These are phyloP conservation scores for Enteromius mattozi DNA, from an alignment of 2,797 vertebrate species.

Conservation along the genomic window DNA sequence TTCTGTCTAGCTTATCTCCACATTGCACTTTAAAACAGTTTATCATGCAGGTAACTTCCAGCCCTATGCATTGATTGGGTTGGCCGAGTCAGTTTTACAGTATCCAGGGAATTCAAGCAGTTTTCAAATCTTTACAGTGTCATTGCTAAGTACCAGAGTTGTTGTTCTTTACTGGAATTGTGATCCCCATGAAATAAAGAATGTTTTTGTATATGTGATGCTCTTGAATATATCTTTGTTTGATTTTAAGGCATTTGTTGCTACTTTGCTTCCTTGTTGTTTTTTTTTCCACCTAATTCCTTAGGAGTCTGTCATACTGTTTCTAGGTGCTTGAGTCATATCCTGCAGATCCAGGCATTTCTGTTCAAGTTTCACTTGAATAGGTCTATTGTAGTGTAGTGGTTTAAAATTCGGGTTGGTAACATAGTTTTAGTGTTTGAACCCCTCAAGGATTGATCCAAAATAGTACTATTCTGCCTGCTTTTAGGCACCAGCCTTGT, in stretches of 20 bases:
- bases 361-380: slow-evolving; percentile 1
- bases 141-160: slow-evolving; percentile 6
- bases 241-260: not conserved
- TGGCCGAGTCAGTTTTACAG: slow-evolving; percentile 55
- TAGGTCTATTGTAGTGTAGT: not conserved
- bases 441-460: not conserved
- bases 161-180: slow-evolving; percentile 41
- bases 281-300: not conserved
- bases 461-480: not conserved
- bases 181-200: slow-evolving; percentile 48
- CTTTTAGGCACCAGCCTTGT: not conserved
- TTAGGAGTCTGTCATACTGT: not conserved
- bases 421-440: not conserved
- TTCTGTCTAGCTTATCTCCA: slow-evolving; percentile 60
- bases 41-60: slow-evolving; percentile 55
- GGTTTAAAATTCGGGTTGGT: not conserved
- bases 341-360: not conserved
- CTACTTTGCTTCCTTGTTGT: not conserved
- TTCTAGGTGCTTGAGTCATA: slow-evolving; percentile 22
- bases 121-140: slow-evolving; percentile 26
- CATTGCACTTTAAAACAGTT: slow-evolving; percentile 74
- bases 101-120: slow-evolving; percentile 57
- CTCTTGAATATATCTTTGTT: not conserved
- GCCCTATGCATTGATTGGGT: slow-evolving; percentile 56
- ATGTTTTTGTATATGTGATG: slow-evolving; percentile 44